Evolutionary conservation across 2,113 vertebrate genomes (phyloP), one percentile per base, ranked within the genome.

Genomic region (Pteropus alecto): DNA sequence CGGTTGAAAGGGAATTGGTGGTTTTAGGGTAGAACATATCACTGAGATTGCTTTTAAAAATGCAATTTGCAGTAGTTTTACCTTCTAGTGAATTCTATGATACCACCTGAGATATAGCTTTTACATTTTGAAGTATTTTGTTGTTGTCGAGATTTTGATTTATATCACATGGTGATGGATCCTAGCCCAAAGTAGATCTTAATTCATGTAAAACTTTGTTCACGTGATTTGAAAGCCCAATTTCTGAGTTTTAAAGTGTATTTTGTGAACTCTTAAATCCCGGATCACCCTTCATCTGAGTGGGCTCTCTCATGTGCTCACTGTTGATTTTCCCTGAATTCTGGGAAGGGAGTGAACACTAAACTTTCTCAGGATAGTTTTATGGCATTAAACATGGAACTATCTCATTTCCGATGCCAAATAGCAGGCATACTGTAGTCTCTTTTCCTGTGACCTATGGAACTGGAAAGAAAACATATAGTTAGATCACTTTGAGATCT

Each of bases 21-120:
- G 28, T 87, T 95, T 96, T 26, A 41, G 41, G 24, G 33, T 81
- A 85, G 58, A 85, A 28, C 15, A 7, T 76, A 61, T 70, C 90
- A 24, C 81, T 82, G 43, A 61, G 38, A 87, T 77, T 95, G 35
- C 26, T 78, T 95, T 96, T 60, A 73, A 78, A 93, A 92, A 73
- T 92, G 58, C 60, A 94, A 90, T 96, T 96, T 81, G 6, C 30
- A 24, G 18, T 67, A 67, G 26, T 83, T 93, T 95, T 95, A 95
- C 12, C 43, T 93, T 94, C n/a, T 81, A 77, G 43, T 77, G 7
- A 76, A 78, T 93, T 86, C 38, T 2, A 3, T 43, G 48, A 28
- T 3, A 48, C 46, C 33, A 71, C n/a, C 16, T 60, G 21, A 90
- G 56, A 43, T 15, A 30, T 11, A 87, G 73, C 83, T 95, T n/a